phyloP scores from a whole-genome alignment of 2,888 invertebrate genomes.

The Lacanobia oleracea region DNA sequence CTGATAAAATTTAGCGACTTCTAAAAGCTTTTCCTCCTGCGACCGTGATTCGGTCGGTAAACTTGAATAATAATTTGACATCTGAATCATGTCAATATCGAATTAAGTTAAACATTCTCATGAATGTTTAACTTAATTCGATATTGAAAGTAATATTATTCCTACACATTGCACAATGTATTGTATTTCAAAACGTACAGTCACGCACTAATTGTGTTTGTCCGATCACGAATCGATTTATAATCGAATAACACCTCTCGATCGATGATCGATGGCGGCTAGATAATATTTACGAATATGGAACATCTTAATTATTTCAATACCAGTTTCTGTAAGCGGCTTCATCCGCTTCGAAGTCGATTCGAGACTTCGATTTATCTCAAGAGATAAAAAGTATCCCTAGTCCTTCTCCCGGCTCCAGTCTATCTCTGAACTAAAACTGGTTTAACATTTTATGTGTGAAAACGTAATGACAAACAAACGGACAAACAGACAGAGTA shows the following conservation, averaged over 20 bases:
- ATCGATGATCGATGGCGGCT: slow-evolving; percentile 59
- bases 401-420: background rate
- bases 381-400: no score
- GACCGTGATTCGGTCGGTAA: background rate
- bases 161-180: slow-evolving; percentile 65
- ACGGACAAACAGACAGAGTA: background rate
- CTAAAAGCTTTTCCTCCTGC: background rate
- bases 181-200: slow-evolving; percentile 71
- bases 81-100: no score
- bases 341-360: no score
- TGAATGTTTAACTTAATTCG: slow-evolving; percentile 61
- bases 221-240: slow-evolving; percentile 69
- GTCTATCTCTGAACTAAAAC: background rate
- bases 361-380: no score
- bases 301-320: slow-evolving; percentile 66
- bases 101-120: no score
- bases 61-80: slow-evolving; percentile 12
- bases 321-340: no score
- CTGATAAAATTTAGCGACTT: background rate
- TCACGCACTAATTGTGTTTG: slow-evolving; percentile 76
- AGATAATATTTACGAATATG: slow-evolving; percentile 50
- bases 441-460: background rate
- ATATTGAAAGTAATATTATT: slow-evolving; percentile 65
- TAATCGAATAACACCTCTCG: slow-evolving; percentile 63
- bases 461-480: background rate